Percentiles rank a stretch among this genome's conserved stretches.
Evolutionary conservation across 2,888 invertebrate genomes (phyloP).

Genomic region (Acrobasis consociella): DNA sequence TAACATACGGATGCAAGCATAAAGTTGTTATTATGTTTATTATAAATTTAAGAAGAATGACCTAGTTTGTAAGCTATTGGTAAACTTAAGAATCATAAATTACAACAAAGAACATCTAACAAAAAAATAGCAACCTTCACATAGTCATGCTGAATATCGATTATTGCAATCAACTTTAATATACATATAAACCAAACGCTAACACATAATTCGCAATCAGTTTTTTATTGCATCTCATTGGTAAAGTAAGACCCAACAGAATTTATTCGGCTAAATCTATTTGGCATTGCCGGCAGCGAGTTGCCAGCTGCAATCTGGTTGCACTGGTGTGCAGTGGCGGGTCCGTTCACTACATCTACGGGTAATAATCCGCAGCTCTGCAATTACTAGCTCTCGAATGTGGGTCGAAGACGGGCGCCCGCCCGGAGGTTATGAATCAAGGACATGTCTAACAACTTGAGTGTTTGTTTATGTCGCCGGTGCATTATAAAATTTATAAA

Average conservation of each 20-base stretch:
- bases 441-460: constrained; percentile 39
- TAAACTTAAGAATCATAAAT: too few relatives aligned
- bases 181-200: too few relatives aligned
- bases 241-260: background rate
- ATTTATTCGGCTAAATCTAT: background rate
- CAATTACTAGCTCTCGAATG: constrained; percentile 34
- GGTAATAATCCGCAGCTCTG: constrained; percentile 7
- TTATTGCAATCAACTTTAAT: too few relatives aligned
- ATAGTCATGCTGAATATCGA: too few relatives aligned
- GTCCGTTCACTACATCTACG: constrained; percentile 19
- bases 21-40: too few relatives aligned
- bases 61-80: too few relatives aligned
- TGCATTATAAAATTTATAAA: background rate
- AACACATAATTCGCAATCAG: too few relatives aligned
- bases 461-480: constrained; percentile 2
- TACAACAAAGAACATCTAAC: too few relatives aligned
- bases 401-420: constrained; percentile 55
- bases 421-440: constrained; percentile 57
- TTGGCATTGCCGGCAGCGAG: background rate
- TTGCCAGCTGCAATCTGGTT: constrained; percentile 7
- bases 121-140: too few relatives aligned
- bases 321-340: constrained; percentile 15
- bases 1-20: background rate
- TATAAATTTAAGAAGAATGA: too few relatives aligned
- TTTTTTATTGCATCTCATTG: background rate